phyloP scores from a whole-genome alignment of 1,140 invertebrate species.

The Bombus confusus region DNA sequence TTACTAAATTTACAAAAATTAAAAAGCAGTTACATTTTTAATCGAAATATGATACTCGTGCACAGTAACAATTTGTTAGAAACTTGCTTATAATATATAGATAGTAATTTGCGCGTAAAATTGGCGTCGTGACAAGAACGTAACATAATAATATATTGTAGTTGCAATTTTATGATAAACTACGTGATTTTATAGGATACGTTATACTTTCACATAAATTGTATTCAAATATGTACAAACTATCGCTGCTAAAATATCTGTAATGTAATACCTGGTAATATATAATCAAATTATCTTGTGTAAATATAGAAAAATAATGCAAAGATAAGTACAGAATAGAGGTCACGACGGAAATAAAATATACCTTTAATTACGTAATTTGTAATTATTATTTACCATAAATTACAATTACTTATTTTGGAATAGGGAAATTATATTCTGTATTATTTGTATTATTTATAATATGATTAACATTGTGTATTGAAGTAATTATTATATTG shows the following conservation, averaged over 20 bases:
- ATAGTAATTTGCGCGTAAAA: neutral
- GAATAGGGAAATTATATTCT: neutral
- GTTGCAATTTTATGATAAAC: slow-evolving; percentile 14
- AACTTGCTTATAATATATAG: neutral
- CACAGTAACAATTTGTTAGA: neutral
- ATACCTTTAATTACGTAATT: neutral
- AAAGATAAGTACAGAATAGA: slow-evolving; percentile 1
- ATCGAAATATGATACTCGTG: neutral
- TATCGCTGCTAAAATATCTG: neutral
- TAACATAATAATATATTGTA: neutral
- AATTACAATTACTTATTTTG: neutral
- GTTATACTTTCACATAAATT: neutral
- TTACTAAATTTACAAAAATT: neutral
- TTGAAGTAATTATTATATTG: neutral
- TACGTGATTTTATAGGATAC: neutral
- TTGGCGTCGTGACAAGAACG: neutral
- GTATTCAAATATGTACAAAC: neutral
- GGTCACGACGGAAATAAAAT: slow-evolving; percentile 10
- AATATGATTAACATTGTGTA: neutral
- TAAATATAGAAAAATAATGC: neutral
- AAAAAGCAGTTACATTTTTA: neutral
- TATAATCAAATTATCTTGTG: neutral
- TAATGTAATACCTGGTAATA: neutral
- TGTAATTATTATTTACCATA: neutral
- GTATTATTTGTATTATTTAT: neutral